Evolutionary conservation across 2,113 vertebrate species (phyloP).

Genomic region (Microtus richardsoni): DNA sequence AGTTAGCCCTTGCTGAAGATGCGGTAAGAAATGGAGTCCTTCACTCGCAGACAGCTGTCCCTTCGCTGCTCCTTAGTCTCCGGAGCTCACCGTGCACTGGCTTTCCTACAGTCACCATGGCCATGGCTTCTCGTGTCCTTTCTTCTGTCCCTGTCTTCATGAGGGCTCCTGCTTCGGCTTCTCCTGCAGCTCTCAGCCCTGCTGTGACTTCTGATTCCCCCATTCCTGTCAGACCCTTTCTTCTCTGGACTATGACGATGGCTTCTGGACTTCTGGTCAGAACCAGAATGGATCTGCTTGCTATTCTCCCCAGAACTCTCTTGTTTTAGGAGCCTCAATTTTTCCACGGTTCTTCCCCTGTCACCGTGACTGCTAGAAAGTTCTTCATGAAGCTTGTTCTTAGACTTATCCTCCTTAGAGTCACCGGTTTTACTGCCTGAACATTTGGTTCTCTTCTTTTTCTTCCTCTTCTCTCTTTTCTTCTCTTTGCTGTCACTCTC

Average conservation of each 20-base stretch:
- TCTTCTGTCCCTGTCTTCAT: conserved; percentile 61
- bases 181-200: conserved; percentile 75
- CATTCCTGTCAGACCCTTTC: conserved; percentile 79
- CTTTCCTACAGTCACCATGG: conserved; percentile 67
- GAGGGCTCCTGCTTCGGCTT: conserved; percentile 77
- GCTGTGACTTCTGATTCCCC: conserved; percentile 83
- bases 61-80: conserved; percentile 74
- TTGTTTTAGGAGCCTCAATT: conserved; percentile 78
- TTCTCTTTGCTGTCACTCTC: conserved; percentile 88
- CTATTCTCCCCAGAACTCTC: conserved; percentile 79
- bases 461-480: conserved; percentile 79
- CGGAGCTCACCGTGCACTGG: conserved; percentile 34
- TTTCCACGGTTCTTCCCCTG: conserved; percentile 84
- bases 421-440: conserved; percentile 87
- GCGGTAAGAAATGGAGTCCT: conserved; percentile 42
- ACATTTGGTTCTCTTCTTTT: conserved; percentile 88
- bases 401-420: conserved; percentile 84
- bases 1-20: conserved; percentile 83
- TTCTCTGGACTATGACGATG: conserved; percentile 78
- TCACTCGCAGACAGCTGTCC: neutral
- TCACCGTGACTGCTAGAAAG: conserved; percentile 82
- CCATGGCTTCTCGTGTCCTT: conserved; percentile 71
- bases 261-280: conserved; percentile 86
- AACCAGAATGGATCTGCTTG: conserved; percentile 80
- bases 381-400: conserved; percentile 86